These are phyloP conservation scores for Rhinopomastus cyanomelas DNA, from an alignment of 2,113 vertebrate species.

Conservation along the genomic window DNA sequence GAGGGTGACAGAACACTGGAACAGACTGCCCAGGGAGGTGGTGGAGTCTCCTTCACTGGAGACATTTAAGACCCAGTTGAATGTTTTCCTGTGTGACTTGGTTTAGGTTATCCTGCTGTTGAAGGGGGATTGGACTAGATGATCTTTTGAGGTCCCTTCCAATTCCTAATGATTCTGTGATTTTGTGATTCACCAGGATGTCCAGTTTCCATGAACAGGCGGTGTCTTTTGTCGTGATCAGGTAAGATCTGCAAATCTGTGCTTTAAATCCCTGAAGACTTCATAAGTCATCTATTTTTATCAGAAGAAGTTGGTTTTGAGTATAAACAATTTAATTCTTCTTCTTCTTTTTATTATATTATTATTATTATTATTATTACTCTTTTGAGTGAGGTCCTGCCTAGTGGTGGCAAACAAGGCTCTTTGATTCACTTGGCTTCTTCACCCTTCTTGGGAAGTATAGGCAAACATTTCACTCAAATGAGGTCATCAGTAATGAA, in stretches of 20 bases:
- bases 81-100: no score
- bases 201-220: no score
- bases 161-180: no score
- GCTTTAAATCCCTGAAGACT: neutral
- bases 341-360: no score
- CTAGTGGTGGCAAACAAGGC: neutral
- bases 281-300: constrained; percentile 6
- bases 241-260: neutral
- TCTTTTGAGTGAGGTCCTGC: neutral
- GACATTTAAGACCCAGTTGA: no score
- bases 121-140: no score
- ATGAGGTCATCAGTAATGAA: constrained; percentile 52
- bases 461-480: neutral
- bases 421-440: neutral
- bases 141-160: no score
- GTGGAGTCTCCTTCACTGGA: no score
- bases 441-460: neutral
- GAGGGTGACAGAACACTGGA: no score
- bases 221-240: neutral
- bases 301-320: constrained; percentile 5
- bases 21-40: no score
- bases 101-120: no score
- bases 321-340: constrained; percentile 22
- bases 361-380: neutral
- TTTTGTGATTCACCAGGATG: no score